Evolutionary conservation across 2,797 vertebrate genomes (phyloP).

Genomic region (Pseudochromis fuscus): DNA sequence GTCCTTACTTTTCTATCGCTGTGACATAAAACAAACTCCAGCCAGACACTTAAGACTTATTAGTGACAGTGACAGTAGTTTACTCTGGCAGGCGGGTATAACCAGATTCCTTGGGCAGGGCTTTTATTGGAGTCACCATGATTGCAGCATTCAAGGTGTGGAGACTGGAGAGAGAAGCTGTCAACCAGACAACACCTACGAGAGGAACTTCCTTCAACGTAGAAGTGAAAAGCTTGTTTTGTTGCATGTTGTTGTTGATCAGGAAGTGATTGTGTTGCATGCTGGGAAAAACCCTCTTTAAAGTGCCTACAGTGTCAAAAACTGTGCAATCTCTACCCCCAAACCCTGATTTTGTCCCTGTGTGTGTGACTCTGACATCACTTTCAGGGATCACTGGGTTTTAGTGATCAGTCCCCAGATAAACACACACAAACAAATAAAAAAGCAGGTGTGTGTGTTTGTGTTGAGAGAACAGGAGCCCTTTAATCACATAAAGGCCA

Average conservation of each 20-base stretch:
- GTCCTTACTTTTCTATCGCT: neutral
- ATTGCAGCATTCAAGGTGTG: too few species aligned
- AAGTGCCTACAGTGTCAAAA: too few species aligned
- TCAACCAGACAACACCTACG: too few species aligned
- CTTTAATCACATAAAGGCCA: slow-evolving; percentile 72
- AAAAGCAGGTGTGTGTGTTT: slow-evolving; percentile 28
- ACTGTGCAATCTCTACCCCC: too few species aligned
- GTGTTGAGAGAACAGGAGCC: slow-evolving; percentile 52
- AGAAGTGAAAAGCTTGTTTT: too few species aligned
- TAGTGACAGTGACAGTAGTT: neutral
- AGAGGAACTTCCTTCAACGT: too few species aligned
- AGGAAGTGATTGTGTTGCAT: too few species aligned
- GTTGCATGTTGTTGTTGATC: too few species aligned
- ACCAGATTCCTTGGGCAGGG: neutral
- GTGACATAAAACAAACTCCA: neutral
- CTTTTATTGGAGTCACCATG: neutral
- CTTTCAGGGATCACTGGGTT: slow-evolving; percentile 9
- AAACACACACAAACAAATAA: slow-evolving; percentile 7
- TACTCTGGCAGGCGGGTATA: neutral
- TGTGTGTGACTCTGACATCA: slow-evolving; percentile 2
- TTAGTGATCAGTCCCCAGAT: slow-evolving; percentile 17
- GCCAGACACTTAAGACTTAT: neutral
- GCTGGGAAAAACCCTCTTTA: too few species aligned
- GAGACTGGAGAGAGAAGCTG: too few species aligned
- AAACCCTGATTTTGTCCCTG: slow-evolving; percentile 17